These are phyloP conservation scores for Coelinius sp. DNA, from an alignment of 2,888 invertebrate species.

Conservation along the genomic window DNA sequence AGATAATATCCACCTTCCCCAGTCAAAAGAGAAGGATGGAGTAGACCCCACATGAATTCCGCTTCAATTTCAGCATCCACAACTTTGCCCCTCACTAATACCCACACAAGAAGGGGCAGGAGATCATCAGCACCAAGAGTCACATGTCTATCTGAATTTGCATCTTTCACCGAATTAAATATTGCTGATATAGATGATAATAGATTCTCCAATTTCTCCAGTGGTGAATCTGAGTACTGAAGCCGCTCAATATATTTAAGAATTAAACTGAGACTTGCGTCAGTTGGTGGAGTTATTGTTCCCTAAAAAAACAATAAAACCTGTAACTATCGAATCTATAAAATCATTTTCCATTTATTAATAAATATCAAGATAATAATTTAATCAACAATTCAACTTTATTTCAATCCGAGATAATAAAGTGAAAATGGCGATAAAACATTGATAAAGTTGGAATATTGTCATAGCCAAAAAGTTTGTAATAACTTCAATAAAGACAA, in stretches of 20 bases:
- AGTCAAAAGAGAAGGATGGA: conserved; percentile 90
- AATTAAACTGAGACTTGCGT: conserved; percentile 82
- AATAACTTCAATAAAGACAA: conserved; percentile 22
- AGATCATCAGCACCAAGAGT: conserved; percentile 89
- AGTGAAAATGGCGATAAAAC: background rate
- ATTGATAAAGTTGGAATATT: background rate
- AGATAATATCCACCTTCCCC: conserved; percentile 97
- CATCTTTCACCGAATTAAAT: conserved; percentile 84
- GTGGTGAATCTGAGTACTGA: conserved; percentile 92
- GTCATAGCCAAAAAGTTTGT: background rate
- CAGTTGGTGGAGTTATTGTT: conserved; percentile 83
- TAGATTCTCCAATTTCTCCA: conserved; percentile 93
- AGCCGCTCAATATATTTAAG: conserved; percentile 84
- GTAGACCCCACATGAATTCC: conserved; percentile 94
- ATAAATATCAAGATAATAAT: background rate
- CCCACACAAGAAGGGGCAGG: conserved; percentile 92
- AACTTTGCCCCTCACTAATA: conserved; percentile 89
- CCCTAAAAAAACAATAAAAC: conserved; percentile 70
- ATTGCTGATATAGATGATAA: conserved; percentile 91
- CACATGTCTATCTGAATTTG: conserved; percentile 73
- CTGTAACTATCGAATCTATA: background rate
- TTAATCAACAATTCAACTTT: background rate
- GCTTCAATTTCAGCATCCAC: conserved; percentile 96
- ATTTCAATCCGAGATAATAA: background rate
- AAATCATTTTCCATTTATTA: background rate